Evolutionary conservation across 2,888 invertebrate genomes (phyloP).

Genomic region (Melitaea athalia): DNA sequence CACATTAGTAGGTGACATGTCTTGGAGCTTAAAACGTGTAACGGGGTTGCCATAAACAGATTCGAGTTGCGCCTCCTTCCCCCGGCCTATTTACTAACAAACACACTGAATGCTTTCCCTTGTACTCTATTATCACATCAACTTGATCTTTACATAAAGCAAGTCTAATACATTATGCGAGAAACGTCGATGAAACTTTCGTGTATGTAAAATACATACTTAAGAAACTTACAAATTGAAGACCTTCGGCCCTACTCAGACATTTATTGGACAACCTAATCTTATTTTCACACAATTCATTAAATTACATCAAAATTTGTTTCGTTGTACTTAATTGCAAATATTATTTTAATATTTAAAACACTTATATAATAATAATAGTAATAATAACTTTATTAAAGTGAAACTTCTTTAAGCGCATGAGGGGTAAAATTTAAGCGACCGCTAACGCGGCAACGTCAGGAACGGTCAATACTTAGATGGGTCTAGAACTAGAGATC

Average conservation of each 20-base stretch:
- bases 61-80: constrained; percentile 51
- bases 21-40: constrained; percentile 63
- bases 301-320: not conserved
- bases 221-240: constrained; percentile 30
- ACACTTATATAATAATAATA: not conserved
- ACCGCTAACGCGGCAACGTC: too few relatives aligned
- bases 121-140: constrained; percentile 74
- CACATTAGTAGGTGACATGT: constrained; percentile 45
- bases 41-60: constrained; percentile 63
- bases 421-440: too few relatives aligned
- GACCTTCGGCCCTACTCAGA: constrained; percentile 18
- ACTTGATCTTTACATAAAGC: constrained; percentile 44
- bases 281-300: constrained; percentile 1
- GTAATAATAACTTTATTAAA: not conserved
- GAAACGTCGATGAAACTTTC: constrained; percentile 28
- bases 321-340: not conserved
- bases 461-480: too few relatives aligned
- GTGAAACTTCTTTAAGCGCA: too few relatives aligned
- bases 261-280: constrained; percentile 21
- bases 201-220: constrained; percentile 27
- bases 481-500: too few relatives aligned
- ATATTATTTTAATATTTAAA: not conserved
- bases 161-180: constrained; percentile 37
- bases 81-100: constrained; percentile 43
- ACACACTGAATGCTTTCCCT: constrained; percentile 73